Conservation (phyloP, 2,797 vertebrate genomes). For the Rachycentron canadum region DNA sequence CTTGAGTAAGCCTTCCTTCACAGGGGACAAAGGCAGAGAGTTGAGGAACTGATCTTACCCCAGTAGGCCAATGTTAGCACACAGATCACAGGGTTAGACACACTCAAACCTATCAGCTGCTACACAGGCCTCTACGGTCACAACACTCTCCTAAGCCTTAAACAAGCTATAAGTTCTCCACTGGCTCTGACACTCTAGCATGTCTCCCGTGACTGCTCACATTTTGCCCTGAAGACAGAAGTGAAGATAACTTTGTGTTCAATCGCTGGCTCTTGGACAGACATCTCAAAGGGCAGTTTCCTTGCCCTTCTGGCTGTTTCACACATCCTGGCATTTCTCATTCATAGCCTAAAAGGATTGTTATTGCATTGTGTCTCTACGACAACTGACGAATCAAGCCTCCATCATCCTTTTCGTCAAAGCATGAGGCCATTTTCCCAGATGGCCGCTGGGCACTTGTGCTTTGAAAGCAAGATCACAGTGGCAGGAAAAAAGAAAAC, state of each 20-base stretch:
- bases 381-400: constrained; percentile 69
- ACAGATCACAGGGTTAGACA: constrained; percentile 84
- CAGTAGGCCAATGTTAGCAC: constrained; percentile 84
- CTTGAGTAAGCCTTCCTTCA: constrained; percentile 83
- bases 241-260: constrained; percentile 73
- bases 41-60: constrained; percentile 81
- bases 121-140: constrained; percentile 77
- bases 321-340: constrained; percentile 59
- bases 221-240: constrained; percentile 72
- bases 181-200: constrained; percentile 68
- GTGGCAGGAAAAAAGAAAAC: constrained; percentile 24
- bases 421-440: constrained; percentile 66
- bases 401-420: constrained; percentile 61
- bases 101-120: constrained; percentile 83
- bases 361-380: constrained; percentile 67
- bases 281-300: constrained; percentile 62
- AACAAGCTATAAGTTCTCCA: constrained; percentile 76
- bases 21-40: constrained; percentile 79
- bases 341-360: constrained; percentile 72
- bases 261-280: constrained; percentile 51
- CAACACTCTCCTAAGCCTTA: constrained; percentile 75
- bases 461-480: constrained; percentile 62
- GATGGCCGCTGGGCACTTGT: constrained; percentile 60
- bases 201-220: constrained; percentile 72
- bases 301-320: constrained; percentile 54